Evolutionary conservation across 30 jellyfish, hydroid and myxozoan genomes (phyloP).

Genomic region (Aurelia aurita): DNA sequence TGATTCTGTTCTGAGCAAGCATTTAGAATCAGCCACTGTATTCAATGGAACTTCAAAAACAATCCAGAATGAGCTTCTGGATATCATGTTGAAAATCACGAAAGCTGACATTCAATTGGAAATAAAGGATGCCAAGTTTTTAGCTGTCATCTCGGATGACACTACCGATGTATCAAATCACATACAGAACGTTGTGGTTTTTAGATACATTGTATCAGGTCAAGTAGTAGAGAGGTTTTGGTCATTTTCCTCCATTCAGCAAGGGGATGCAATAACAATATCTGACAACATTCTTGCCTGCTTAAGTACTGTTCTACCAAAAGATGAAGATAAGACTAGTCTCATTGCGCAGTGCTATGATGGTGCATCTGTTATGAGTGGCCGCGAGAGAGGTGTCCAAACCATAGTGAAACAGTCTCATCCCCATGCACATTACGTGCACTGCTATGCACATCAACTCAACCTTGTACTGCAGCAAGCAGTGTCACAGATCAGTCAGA

Average conservation of each 20-base stretch:
- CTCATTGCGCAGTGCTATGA: slow-evolving; percentile 53
- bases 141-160: too few species aligned
- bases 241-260: slow-evolving; percentile 17
- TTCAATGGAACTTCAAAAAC: slow-evolving; percentile 60
- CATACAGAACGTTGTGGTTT: slow-evolving; percentile 42
- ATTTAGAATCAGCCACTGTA: slow-evolving; percentile 30
- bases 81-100: slow-evolving; percentile 27
- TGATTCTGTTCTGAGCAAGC: slow-evolving; percentile 22
- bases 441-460: slow-evolving; percentile 77
- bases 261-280: slow-evolving; percentile 46
- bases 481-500: slow-evolving; percentile 12
- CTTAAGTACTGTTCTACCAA: slow-evolving; percentile 36
- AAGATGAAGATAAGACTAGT: slow-evolving; percentile 12
- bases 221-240: slow-evolving; percentile 58
- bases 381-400: slow-evolving; percentile 45
- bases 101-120: slow-evolving; percentile 9
- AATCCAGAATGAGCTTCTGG: slow-evolving; percentile 53
- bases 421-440: slow-evolving; percentile 68
- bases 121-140: slow-evolving; percentile 25
- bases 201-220: slow-evolving; percentile 35
- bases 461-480: slow-evolving; percentile 40
- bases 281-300: slow-evolving; percentile 29
- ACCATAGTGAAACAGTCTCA: slow-evolving; percentile 31
- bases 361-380: slow-evolving; percentile 70
- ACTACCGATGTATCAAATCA: slow-evolving; percentile 46